Evolutionary conservation across 2,888 invertebrate species (phyloP).

Genomic region (Sesia apiformis): DNA sequence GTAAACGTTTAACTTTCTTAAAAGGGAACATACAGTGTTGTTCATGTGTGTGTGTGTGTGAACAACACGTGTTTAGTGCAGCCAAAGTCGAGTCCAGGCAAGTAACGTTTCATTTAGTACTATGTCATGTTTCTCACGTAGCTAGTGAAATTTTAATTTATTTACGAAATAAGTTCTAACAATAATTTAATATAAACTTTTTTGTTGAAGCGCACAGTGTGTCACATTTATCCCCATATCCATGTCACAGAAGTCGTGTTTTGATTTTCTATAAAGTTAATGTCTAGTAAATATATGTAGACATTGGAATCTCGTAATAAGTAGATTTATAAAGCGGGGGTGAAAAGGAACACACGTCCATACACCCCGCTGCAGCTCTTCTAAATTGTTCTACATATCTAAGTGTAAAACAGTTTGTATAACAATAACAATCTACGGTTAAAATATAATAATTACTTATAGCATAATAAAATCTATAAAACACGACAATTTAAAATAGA

Average conservation of each 20-base stretch:
- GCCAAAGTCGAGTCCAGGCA: slow-evolving; percentile 40
- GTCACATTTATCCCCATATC: no score
- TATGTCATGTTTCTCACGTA: slow-evolving; percentile 5
- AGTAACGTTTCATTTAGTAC: slow-evolving; percentile 30
- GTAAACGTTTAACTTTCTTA: no score
- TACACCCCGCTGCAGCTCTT: not conserved
- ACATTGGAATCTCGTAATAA: not conserved
- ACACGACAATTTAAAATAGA: no score
- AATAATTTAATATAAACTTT: not conserved
- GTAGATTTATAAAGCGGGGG: not conserved
- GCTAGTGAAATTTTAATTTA: not conserved
- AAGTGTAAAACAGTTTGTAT: slow-evolving; percentile 27
- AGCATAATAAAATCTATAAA: no score
- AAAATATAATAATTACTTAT: no score
- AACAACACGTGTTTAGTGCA: slow-evolving; percentile 12
- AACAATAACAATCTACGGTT: no score
- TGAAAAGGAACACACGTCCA: not conserved
- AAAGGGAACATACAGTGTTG: no score
- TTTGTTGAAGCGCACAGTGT: not conserved
- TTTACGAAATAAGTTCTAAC: not conserved
- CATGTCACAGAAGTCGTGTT: no score
- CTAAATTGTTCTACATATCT: slow-evolving; percentile 40
- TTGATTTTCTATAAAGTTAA: not conserved
- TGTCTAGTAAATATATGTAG: not conserved
- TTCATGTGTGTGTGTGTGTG: no score